Base-by-base conservation (phyloP, 2,797 vertebrate species). In the Spinus pinus region DNA sequence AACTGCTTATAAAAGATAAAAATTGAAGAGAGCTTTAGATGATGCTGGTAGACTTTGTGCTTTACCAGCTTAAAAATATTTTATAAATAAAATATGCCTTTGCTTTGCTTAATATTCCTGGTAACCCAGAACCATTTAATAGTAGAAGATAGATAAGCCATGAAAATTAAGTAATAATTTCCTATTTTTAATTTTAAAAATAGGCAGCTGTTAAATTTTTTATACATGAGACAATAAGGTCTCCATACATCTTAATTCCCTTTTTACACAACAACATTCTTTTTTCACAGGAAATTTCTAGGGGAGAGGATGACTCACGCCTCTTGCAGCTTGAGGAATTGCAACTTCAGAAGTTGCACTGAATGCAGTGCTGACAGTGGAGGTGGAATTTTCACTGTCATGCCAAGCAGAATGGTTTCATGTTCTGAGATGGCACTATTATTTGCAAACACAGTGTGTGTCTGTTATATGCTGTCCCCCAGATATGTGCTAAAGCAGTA, bases 161-260 rank as follows among this genome's bases (percentile, higher is more conserved):
- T 22, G 47, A 80, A 88, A 81, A 20, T 35, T 54, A 87, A 88
- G 23, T 41, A 84, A 54, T 50, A 27, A 58, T 37, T 12, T 61
- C 35, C 22, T 78, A 25, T 65, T 84, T 90, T 37, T 66, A 66
- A 44, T 65, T 72, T 84, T 54, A 35, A 41, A 81, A 84, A 44
- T 47, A 62, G n/a, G 7, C 22, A 82, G 28, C 49, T 80, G 9
- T 50, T 69, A 65, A 86, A 33, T 58, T 23, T 35, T 89, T 87
- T 20, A 53, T 72, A 57, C 7, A 21, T 25, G 22, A 66, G 18
- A 80, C n/a, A 54, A 47, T 79, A 75, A 69, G 16, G 25, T 47
- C 50, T 79, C 51, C 44, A 54, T 84, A 61, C 8, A 37, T 86
- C 28, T 67, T 71, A 50, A 27, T 54, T 91, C 47, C 21, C 4